Percentiles rank a stretch among this genome's conserved stretches.
Conservation (phyloP, 92 coral and sea anemone genomes). For the Phenganax stokvisi region DNA sequence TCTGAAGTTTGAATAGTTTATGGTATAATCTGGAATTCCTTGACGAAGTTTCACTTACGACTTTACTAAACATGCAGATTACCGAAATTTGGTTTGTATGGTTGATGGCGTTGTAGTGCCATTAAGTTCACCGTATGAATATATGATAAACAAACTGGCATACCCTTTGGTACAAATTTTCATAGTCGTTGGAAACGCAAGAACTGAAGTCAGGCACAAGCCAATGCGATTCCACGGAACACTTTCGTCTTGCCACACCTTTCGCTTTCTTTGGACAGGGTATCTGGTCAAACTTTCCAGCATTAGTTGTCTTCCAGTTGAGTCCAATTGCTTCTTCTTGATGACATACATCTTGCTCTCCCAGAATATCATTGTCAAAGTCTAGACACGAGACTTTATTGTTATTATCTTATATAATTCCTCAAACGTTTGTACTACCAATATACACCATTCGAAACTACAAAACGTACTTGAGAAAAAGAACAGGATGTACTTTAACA, state of each 20-base stretch:
- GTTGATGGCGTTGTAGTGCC: no score
- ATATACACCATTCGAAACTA: no score
- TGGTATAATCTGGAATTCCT: no score
- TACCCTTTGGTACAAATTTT: constrained; percentile 68
- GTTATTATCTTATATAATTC: neutral
- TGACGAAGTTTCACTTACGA: no score
- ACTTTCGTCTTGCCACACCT: constrained; percentile 82
- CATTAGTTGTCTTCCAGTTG: constrained; percentile 76
- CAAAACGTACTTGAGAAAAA: no score
- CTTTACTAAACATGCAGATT: no score
- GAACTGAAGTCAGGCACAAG: constrained; percentile 84
- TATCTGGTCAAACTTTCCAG: constrained; percentile 67
- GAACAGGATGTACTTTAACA: no score
- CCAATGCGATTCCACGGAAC: constrained; percentile 95
- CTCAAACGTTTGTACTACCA: neutral
- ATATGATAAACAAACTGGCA: neutral
- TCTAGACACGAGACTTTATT: neutral
- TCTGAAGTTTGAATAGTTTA: no score
- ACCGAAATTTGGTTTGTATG: no score
- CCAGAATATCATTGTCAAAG: constrained; percentile 42
- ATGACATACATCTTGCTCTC: constrained; percentile 82
- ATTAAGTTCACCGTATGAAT: neutral
- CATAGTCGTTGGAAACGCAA: constrained; percentile 75
- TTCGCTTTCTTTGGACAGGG: constrained; percentile 96
- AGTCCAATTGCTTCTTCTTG: constrained; percentile 78